Base-by-base conservation (phyloP, 2,113 vertebrate genomes). In the Cottus gobio region DNA sequence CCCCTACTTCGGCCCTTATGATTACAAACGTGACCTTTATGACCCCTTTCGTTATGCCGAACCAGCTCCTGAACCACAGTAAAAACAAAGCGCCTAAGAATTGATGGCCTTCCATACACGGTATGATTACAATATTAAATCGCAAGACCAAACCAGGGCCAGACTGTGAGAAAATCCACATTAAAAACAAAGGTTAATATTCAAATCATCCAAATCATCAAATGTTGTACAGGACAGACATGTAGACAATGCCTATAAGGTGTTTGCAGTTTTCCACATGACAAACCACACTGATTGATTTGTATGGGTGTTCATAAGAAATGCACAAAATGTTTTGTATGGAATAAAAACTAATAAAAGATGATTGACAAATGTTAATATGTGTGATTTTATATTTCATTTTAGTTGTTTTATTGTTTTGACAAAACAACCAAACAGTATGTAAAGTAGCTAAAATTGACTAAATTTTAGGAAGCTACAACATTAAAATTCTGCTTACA, bases 1-100 rank as follows among this genome's bases (percentile, higher is more conserved):
- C 10, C 74, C 85, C 34, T 77, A 54, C 46, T 92, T 87, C 67
- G 88, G 93, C 31, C 91, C 91, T 8, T 91, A 92, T 62, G 91
- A 95, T 83, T 94, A 89, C 76, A 89, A 75, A 54, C 87, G 83
- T 71, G 92, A 95, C 56, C 87, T 94, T 18, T 93, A 83, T 73
- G 91, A 95, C 76, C 92, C 91, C 8, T 87, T 86, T 26, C 74
- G 3, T 24, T 92, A 93, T 69, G 62, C 72, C 13, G 44, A 89
- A 4, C 85, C 83, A 70, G 90, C 58, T 44, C 85, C 83, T 2
- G 82, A 84, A 13, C 42, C 46, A 52, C 22, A 93, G 42, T 91
- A 85, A 75, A 74, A 56, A 69, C 13, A 60, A 22, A 80, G 3
- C 7, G 10, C 22, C 36, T 12, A 4, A 63, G 5, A 63, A 24